Evolutionary conservation across 2,888 invertebrate species (phyloP).

Genomic region (Thalpophila matura): DNA sequence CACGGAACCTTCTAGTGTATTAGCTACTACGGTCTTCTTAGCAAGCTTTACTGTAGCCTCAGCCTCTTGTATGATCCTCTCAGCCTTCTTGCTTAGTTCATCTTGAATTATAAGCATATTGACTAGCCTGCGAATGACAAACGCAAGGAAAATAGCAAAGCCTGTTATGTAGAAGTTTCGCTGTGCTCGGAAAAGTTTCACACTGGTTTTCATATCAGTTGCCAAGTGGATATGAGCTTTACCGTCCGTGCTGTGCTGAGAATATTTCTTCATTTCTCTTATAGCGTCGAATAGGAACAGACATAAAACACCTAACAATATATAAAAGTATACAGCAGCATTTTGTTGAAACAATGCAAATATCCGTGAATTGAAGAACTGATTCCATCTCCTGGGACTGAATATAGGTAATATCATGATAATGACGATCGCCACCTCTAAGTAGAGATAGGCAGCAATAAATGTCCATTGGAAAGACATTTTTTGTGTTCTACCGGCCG

Average conservation of each 20-base stretch:
- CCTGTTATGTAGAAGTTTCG: conserved; percentile 95
- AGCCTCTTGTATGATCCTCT: conserved; percentile 93
- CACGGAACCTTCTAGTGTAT: conserved; percentile 68
- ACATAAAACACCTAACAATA: conserved; percentile 90
- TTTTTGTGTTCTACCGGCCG: conserved; percentile 55
- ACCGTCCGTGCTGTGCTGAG: conserved; percentile 82
- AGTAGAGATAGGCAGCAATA: conserved; percentile 93
- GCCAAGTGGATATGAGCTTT: conserved; percentile 85
- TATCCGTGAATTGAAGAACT: conserved; percentile 93
- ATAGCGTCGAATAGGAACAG: conserved; percentile 93
- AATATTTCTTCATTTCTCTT: conserved; percentile 93
- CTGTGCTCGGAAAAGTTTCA: conserved; percentile 94
- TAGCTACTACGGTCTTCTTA: conserved; percentile 75
- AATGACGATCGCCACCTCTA: conserved; percentile 92
- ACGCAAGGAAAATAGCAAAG: conserved; percentile 93
- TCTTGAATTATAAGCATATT: conserved; percentile 92
- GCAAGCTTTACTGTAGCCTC: conserved; percentile 90
- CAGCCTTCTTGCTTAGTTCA: conserved; percentile 91
- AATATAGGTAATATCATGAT: conserved; percentile 93
- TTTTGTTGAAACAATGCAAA: conserved; percentile 91
- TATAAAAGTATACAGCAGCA: conserved; percentile 93
- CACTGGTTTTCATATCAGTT: conserved; percentile 92
- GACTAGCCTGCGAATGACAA: conserved; percentile 92
- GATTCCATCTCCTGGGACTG: conserved; percentile 94
- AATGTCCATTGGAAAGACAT: conserved; percentile 96